These are phyloP conservation scores for Taeniopygia guttata DNA, from an alignment of 2,797 vertebrate species.

Conservation along the genomic window DNA sequence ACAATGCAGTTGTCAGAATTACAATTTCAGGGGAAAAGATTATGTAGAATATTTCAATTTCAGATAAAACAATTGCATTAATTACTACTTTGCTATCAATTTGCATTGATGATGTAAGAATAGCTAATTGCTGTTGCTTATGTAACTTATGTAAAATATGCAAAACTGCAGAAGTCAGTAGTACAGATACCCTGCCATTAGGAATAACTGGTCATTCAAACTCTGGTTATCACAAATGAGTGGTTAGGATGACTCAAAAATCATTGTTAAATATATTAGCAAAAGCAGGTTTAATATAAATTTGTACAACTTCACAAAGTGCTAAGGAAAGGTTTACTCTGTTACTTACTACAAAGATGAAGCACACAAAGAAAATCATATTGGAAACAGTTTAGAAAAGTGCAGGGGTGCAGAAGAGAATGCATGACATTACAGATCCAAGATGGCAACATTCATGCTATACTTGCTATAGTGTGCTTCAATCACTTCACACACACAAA, in stretches of 20 bases:
- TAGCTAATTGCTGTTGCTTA: not conserved
- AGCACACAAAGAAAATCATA: not conserved
- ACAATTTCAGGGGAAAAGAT: not conserved
- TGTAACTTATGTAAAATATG: not conserved
- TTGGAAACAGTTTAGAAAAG: not conserved
- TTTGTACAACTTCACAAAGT: not conserved
- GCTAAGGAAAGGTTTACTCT: not conserved
- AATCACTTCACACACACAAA: not conserved
- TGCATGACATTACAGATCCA: not conserved
- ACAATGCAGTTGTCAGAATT: not conserved
- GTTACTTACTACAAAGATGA: not conserved
- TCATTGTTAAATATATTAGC: not conserved
- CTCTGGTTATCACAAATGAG: not conserved
- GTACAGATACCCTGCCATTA: not conserved
- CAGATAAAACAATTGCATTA: not conserved
- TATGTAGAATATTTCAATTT: not conserved
- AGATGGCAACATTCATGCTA: not conserved
- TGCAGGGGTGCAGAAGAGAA: not conserved
- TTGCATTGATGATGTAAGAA: not conserved
- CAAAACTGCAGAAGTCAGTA: not conserved
- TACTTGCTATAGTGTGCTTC: not conserved
- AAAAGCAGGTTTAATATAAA: not conserved
- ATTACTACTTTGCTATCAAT: not conserved
- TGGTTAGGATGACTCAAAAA: not conserved
- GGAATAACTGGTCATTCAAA: not conserved